Evolutionary conservation across 2,888 invertebrate species (phyloP).

Genomic region (Cancer borealis): DNA sequence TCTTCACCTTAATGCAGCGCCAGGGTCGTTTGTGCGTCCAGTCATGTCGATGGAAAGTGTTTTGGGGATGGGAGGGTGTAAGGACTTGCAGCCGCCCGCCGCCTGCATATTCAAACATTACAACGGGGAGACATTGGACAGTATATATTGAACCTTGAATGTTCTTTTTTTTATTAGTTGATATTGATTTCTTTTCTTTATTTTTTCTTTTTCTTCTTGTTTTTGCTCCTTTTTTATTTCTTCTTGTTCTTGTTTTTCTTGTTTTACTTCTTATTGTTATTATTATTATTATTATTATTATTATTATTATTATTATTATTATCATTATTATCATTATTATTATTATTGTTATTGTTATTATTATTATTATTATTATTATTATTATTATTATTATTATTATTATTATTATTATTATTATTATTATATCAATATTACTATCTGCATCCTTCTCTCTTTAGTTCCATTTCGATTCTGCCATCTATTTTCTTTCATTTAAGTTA

Average conservation of each 20-base stretch:
- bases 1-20: constrained; percentile 6
- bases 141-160: background rate
- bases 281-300: too few relatives aligned
- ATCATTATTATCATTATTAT: too few relatives aligned
- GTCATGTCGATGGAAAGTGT: background rate
- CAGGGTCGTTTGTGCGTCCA: background rate
- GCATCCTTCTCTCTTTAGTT: too few relatives aligned
- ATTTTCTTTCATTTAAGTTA: too few relatives aligned
- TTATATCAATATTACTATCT: too few relatives aligned
- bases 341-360: too few relatives aligned
- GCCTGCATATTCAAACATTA: background rate
- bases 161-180: background rate
- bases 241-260: background rate
- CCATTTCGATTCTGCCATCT: too few relatives aligned
- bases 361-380: too few relatives aligned
- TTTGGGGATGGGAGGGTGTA: too few relatives aligned
- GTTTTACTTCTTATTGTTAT: background rate
- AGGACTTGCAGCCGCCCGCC: background rate
- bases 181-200: background rate
- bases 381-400: too few relatives aligned
- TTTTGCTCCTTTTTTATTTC: background rate
- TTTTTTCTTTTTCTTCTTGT: background rate
- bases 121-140: background rate
- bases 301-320: too few relatives aligned
- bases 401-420: too few relatives aligned